These are phyloP conservation scores for Pentamera pediparva DNA, from an alignment of 53 echinoderm and acorn worm genomes.

Conservation along the genomic window DNA sequence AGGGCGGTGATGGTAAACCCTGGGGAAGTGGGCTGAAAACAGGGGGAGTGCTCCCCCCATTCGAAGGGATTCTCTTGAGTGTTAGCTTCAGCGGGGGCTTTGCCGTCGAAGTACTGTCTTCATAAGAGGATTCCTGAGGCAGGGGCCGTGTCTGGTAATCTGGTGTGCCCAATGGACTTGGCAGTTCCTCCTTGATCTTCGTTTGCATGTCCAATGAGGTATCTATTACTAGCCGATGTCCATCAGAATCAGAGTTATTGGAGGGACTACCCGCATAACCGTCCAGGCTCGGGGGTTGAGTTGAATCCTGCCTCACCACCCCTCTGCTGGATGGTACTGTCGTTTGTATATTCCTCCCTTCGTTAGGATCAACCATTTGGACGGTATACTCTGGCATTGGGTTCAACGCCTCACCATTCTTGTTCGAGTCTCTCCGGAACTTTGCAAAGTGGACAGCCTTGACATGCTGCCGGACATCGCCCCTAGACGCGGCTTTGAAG, in stretches of 20 bases:
- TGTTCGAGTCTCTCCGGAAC: slow-evolving; percentile 25
- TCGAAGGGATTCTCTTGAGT: background rate
- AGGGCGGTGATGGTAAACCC: background rate
- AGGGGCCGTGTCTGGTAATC: background rate
- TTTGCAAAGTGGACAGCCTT: slow-evolving; percentile 55
- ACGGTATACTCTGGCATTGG: background rate
- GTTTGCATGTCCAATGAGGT: background rate
- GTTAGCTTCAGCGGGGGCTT: slow-evolving; percentile 23
- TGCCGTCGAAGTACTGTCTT: background rate
- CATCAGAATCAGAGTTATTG: background rate
- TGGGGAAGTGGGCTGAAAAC: slow-evolving; percentile 6
- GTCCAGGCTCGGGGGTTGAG: background rate
- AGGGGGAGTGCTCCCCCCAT: background rate
- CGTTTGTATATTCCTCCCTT: background rate
- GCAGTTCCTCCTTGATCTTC: background rate
- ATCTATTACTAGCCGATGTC: slow-evolving; percentile 1
- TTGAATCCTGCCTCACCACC: background rate
- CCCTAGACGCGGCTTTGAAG: slow-evolving; percentile 23
- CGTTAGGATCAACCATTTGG: background rate
- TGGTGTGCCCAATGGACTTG: background rate
- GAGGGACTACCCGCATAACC: background rate
- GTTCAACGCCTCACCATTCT: background rate
- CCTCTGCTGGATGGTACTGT: background rate
- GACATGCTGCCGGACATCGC: slow-evolving; percentile 47
- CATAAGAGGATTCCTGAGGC: background rate